Percentiles rank a stretch among this genome's conserved stretches.
Conservation (phyloP, 2,888 invertebrate genomes). For the Lomographa bimaculata region DNA sequence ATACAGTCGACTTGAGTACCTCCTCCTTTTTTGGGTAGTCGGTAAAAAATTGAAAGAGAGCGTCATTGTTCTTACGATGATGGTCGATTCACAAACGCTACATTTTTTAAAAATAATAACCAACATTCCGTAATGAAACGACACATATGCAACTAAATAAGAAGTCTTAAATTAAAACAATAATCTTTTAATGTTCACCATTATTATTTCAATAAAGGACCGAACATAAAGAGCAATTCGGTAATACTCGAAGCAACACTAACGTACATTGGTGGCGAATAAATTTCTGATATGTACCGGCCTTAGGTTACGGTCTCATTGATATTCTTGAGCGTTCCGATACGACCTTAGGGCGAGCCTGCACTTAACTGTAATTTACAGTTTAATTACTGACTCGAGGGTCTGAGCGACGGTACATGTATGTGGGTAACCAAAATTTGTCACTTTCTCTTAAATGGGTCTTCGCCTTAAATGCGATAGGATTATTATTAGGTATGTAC, state of each 20-base stretch:
- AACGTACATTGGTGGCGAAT: slow-evolving; percentile 42
- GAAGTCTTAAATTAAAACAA: too few species aligned
- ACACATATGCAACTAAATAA: too few species aligned
- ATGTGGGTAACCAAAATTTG: slow-evolving; percentile 46
- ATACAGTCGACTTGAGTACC: too few species aligned
- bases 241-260: slow-evolving; percentile 35
- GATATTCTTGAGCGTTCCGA: slow-evolving; percentile 65
- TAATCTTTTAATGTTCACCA: slow-evolving; percentile 15
- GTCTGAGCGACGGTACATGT: slow-evolving; percentile 31
- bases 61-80: too few species aligned
- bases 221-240: slow-evolving; percentile 34
- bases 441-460: slow-evolving; percentile 35
- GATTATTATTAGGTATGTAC: too few species aligned
- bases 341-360: slow-evolving; percentile 68
- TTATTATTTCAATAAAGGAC: slow-evolving; percentile 20
- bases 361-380: slow-evolving; percentile 77
- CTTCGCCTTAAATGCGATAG: slow-evolving; percentile 21
- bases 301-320: slow-evolving; percentile 54
- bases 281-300: slow-evolving; percentile 61
- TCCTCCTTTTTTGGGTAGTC: too few species aligned
- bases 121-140: too few species aligned
- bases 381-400: slow-evolving; percentile 71
- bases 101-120: too few species aligned
- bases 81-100: too few species aligned
- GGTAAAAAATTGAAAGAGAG: too few species aligned